Conservation (phyloP, 2,888 invertebrate species). For the Chydorus sphaericus region DNA sequence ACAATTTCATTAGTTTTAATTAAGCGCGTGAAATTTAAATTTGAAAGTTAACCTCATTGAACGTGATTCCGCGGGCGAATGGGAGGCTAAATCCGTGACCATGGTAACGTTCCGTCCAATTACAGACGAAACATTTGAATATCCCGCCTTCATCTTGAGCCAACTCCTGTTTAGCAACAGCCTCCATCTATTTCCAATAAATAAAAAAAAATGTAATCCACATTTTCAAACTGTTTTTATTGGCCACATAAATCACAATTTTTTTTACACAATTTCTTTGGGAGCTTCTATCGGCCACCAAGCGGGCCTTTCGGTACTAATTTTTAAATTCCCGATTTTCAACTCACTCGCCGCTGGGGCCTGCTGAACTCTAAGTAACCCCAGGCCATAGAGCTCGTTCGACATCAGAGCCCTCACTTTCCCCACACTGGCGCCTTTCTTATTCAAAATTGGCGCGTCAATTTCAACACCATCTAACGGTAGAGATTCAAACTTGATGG, state of each 20-base stretch:
- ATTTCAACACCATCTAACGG: constrained; percentile 25
- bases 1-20: too few relatives aligned
- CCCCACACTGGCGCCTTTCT: constrained; percentile 41
- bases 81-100: constrained; percentile 61
- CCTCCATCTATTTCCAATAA: too few relatives aligned
- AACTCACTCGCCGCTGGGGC: constrained; percentile 44
- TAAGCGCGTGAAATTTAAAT: too few relatives aligned
- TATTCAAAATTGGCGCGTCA: constrained; percentile 20
- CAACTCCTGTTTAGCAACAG: too few relatives aligned
- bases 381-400: constrained; percentile 44
- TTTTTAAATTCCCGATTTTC: constrained; percentile 37
- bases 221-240: too few relatives aligned
- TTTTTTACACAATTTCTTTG: too few relatives aligned
- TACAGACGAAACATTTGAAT: constrained; percentile 51
- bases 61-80: constrained; percentile 48
- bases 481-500: constrained; percentile 46
- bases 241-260: too few relatives aligned
- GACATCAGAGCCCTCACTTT: constrained; percentile 44
- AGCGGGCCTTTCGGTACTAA: constrained; percentile 44
- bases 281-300: constrained; percentile 73
- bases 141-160: constrained; percentile 28
- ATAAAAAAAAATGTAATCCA: too few relatives aligned
- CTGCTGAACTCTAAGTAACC: constrained; percentile 54
- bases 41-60: too few relatives aligned
- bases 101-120: constrained; percentile 50